phyloP scores from a whole-genome alignment of 2,113 vertebrate species.

The Centrocercus urophasianus region DNA sequence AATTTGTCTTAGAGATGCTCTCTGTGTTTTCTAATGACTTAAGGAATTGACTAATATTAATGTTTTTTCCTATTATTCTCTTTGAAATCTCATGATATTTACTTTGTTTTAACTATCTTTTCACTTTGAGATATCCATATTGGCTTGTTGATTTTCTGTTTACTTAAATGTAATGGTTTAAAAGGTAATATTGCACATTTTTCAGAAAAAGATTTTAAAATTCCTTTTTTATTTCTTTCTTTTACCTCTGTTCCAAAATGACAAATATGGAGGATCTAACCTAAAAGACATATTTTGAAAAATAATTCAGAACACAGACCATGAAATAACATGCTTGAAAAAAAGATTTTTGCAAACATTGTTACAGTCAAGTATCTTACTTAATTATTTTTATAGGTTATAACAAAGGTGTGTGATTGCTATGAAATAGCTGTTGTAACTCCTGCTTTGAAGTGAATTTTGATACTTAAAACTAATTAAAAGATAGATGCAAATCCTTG shows the following conservation, averaged over 20 bases:
- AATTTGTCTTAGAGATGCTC: background rate
- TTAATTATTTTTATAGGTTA: background rate
- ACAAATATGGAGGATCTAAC: background rate
- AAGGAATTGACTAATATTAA: background rate
- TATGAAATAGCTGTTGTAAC: background rate
- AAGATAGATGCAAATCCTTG: background rate
- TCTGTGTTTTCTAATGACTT: background rate
- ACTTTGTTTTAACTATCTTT: background rate
- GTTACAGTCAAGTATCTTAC: background rate
- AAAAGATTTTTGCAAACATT: background rate
- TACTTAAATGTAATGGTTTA: background rate
- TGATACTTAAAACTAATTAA: background rate
- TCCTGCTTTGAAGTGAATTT: background rate
- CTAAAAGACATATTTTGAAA: background rate
- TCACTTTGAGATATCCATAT: fast-evolving
- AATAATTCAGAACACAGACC: background rate
- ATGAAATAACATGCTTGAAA: background rate
- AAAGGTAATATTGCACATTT: background rate
- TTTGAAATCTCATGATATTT: background rate
- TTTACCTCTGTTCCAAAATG: background rate
- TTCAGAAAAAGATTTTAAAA: background rate
- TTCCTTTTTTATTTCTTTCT: background rate
- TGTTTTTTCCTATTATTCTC: background rate
- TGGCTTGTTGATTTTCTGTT: background rate
- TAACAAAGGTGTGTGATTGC: background rate